Conservation (phyloP, 2,113 vertebrate genomes). For the Rissa tridactyla region DNA sequence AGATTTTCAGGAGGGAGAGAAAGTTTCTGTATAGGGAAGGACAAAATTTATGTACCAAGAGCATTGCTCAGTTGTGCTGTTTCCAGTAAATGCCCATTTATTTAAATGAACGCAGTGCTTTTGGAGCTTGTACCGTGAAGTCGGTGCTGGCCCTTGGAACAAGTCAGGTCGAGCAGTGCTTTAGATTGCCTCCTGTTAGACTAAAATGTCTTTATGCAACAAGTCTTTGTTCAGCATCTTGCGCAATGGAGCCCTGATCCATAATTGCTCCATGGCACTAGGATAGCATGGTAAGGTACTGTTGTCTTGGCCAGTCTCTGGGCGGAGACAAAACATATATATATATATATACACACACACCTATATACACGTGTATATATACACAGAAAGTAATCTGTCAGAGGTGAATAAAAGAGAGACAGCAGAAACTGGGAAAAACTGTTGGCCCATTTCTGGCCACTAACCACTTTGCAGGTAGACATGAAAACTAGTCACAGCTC, state of each 20-base stretch:
- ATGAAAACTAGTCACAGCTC: neutral
- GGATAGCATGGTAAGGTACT: neutral
- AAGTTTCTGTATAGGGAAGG: neutral
- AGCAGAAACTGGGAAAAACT: neutral
- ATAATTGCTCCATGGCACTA: fast-evolving
- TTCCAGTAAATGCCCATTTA: neutral
- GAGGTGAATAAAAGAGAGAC: neutral
- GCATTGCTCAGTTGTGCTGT: neutral
- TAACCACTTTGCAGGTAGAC: neutral
- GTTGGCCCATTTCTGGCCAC: neutral
- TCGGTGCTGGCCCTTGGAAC: neutral
- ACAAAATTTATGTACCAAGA: neutral
- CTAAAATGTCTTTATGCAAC: neutral
- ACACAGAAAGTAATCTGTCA: neutral
- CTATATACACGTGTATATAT: neutral
- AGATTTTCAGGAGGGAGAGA: neutral
- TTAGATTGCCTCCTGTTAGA: neutral
- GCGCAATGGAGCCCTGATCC: neutral
- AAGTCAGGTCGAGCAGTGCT: neutral
- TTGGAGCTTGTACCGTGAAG: neutral
- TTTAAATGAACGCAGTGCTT: neutral
- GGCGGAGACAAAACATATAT: neutral
- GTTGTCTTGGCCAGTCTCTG: neutral
- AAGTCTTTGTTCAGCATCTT: neutral
- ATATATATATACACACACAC: no score